Evolutionary conservation across 2,888 invertebrate species (phyloP).

Genomic region (Epinotia nisella): DNA sequence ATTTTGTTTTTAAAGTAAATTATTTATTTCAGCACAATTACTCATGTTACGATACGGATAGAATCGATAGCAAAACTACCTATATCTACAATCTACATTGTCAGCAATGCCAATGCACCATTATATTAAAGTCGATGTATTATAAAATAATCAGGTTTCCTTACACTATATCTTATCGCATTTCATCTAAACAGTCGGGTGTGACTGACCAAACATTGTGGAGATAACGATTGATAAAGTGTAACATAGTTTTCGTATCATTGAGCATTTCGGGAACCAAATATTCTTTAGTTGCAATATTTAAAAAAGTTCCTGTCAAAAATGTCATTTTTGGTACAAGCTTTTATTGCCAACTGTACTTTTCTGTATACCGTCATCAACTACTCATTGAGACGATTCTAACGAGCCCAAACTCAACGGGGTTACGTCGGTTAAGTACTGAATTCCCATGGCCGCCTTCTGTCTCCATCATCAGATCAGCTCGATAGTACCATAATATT

Average conservation of each 20-base stretch:
- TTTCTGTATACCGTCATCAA: no score
- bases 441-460: no score
- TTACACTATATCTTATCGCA: conserved; percentile 17
- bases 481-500: no score
- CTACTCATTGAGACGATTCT: no score
- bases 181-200: not conserved
- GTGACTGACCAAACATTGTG: conserved; percentile 4
- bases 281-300: not conserved
- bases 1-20: no score
- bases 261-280: not conserved
- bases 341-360: no score
- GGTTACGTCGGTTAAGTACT: no score
- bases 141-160: conserved; percentile 3
- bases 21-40: no score
- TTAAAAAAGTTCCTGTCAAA: no score
- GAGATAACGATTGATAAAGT: conserved; percentile 19
- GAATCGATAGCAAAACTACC: not conserved
- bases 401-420: no score
- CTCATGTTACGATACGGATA: no score
- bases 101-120: not conserved
- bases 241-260: conserved; percentile 6
- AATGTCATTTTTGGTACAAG: not conserved
- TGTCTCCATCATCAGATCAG: no score
- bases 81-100: not conserved
- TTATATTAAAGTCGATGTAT: not conserved